Percentiles rank a stretch among this genome's conserved stretches.
Conservation (phyloP, 2,888 invertebrate genomes). For the Saturnia pavonia region DNA sequence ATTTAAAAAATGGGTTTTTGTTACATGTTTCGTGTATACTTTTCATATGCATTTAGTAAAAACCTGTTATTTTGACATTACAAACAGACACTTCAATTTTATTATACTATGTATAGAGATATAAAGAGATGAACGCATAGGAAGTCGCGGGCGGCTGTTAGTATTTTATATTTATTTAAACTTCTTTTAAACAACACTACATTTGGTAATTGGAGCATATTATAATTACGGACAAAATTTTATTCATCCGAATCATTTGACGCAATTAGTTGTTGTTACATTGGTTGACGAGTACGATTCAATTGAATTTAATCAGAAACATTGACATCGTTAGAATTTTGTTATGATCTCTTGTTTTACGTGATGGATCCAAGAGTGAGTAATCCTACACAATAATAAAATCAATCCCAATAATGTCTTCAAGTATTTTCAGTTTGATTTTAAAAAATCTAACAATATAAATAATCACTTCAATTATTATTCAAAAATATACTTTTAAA, state of each 20-base stretch:
- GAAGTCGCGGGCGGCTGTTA: no score
- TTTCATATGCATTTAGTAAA: no score
- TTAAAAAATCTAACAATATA: no score
- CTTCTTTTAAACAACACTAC: neutral
- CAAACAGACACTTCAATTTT: no score
- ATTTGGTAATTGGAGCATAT: neutral
- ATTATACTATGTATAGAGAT: no score
- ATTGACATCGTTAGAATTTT: neutral
- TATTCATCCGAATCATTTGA: conserved; percentile 21
- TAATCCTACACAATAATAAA: neutral
- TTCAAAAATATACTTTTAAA: no score
- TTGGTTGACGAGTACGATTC: conserved; percentile 23
- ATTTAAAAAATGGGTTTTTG: no score
- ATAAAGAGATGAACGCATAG: no score
- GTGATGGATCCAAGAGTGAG: neutral
- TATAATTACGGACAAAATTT: conserved; percentile 13
- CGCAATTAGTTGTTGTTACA: conserved; percentile 21
- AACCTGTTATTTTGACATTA: no score
- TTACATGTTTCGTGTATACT: no score
- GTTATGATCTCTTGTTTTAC: neutral
- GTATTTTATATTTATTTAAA: neutral
- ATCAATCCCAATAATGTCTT: neutral
- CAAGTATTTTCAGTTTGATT: no score
- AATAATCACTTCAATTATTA: no score
- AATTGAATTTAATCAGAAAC: conserved; percentile 25